Evolutionary conservation across 1,140 invertebrate species (phyloP), one percentile per base, ranked within the genome.

Genomic region (Zaprionus taronus): DNA sequence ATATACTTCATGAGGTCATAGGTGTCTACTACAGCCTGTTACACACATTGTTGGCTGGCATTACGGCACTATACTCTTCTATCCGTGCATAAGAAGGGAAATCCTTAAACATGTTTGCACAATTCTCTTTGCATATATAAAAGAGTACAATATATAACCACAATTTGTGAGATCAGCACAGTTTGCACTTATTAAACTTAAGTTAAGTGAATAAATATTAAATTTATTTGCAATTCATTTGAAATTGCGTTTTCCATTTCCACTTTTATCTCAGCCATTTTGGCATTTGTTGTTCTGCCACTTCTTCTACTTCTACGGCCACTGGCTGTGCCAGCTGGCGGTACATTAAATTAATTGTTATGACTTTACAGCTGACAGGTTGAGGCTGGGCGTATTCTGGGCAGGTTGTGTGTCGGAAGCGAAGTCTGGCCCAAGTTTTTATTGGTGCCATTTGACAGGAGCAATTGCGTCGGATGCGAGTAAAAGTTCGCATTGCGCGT

Each of bases 371-470:
- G 53, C 53, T 38, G 41, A 6, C 14, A 15, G 47, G 17, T 14
- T 24, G 49, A 12, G 6, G 44, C 28, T 36, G 5, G 26, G 41
- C 36, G 36, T 51, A 34, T 24, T 26, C 56, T 68, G 56, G 38
- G 49, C 17, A 34, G 69, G 17, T n/a, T n/a, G 56, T 72, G 70
- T 72, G 70, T 55, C 71, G 71, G 71, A 74, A 62, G 47, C 58
- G 38, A 60, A 64, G 47, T 62, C 55, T 61, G 34, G 47, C n/a
- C 41, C 47, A 79, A 79, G 72, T 79, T 81, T 81, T 81, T 79
- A 81, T 81, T 79, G 79, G 24, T 76, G 79, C 77, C 77, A 76
- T 76, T 81, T 81, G 55, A 81, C 56, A 68, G 64, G 49, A 75
- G 72, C 72, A 81, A 79, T 79, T 77, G 62, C 26, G 44, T 68